Percentiles rank a stretch among this genome's conserved stretches.
phyloP scores from a whole-genome alignment of 2,888 invertebrate genomes.

The Oxyteleia sp. region DNA sequence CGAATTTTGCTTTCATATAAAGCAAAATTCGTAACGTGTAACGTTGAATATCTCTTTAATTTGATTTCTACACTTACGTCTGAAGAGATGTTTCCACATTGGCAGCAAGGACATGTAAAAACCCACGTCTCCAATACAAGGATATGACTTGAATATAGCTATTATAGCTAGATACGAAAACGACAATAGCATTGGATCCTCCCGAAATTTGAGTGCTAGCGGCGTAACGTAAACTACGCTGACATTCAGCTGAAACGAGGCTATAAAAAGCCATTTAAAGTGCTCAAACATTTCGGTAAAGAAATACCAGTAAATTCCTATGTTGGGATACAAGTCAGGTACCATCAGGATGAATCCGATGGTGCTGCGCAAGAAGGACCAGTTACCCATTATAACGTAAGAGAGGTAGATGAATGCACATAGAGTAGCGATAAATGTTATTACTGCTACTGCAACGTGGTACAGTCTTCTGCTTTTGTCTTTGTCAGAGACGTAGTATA shows the following conservation, averaged over 20 bases:
- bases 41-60: too few species aligned
- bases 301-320: slow-evolving; percentile 99
- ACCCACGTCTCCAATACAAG: slow-evolving; percentile 97
- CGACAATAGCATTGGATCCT: slow-evolving; percentile 93
- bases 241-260: slow-evolving; percentile 98
- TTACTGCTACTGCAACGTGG: slow-evolving; percentile 88
- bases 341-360: slow-evolving; percentile 93
- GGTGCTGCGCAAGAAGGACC: slow-evolving; percentile 86
- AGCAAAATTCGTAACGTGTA: too few species aligned
- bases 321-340: slow-evolving; percentile 98
- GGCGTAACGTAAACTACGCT: slow-evolving; percentile 97
- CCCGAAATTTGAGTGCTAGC: slow-evolving; percentile 92
- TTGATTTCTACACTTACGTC: too few species aligned
- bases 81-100: slow-evolving; percentile 95
- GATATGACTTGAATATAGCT: slow-evolving; percentile 98
- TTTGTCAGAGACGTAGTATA: slow-evolving; percentile 90
- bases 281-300: slow-evolving; percentile 99
- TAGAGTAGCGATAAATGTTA: slow-evolving; percentile 89
- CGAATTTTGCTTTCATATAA: too few species aligned
- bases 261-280: slow-evolving; percentile 97
- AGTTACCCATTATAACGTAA: slow-evolving; percentile 90
- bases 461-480: slow-evolving; percentile 88
- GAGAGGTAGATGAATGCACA: slow-evolving; percentile 89
- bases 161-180: slow-evolving; percentile 94
- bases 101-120: slow-evolving; percentile 97